These are phyloP conservation scores for Yponomeuta sedellus DNA, from an alignment of 2,888 invertebrate genomes.

Conservation along the genomic window DNA sequence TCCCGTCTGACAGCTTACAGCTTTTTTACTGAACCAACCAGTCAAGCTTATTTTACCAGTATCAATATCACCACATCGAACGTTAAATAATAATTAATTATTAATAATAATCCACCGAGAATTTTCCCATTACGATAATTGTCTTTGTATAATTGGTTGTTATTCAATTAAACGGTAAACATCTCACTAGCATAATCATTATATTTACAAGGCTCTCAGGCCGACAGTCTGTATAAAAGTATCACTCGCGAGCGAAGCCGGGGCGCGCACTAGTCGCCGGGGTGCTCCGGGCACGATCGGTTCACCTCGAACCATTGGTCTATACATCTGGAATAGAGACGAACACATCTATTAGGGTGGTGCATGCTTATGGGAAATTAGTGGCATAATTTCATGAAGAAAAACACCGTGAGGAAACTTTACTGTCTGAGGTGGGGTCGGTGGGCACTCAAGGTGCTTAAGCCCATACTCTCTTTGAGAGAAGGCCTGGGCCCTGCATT, in stretches of 20 bases:
- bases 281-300: conserved; percentile 99
- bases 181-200: conserved; percentile 66
- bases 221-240: conserved; percentile 67
- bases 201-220: conserved; percentile 62
- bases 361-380: neutral
- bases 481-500: too few relatives aligned
- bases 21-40: neutral
- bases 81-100: conserved; percentile 20
- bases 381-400: neutral
- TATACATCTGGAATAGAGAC: conserved; percentile 89
- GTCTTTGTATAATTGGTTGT: conserved; percentile 53
- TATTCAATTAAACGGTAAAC: conserved; percentile 64
- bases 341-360: conserved; percentile 15
- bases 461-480: too few relatives aligned
- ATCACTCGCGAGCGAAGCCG: conserved; percentile 50
- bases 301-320: conserved; percentile 99
- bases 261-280: conserved; percentile 86
- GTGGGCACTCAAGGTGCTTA: too few relatives aligned
- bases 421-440: too few relatives aligned
- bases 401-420: too few relatives aligned
- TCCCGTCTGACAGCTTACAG: neutral
- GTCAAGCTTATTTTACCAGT: neutral
- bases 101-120: conserved; percentile 57
- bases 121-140: conserved; percentile 53
- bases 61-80: neutral